Base-by-base conservation (phyloP, 2,888 invertebrate species). In the Antheraea yamamai region DNA sequence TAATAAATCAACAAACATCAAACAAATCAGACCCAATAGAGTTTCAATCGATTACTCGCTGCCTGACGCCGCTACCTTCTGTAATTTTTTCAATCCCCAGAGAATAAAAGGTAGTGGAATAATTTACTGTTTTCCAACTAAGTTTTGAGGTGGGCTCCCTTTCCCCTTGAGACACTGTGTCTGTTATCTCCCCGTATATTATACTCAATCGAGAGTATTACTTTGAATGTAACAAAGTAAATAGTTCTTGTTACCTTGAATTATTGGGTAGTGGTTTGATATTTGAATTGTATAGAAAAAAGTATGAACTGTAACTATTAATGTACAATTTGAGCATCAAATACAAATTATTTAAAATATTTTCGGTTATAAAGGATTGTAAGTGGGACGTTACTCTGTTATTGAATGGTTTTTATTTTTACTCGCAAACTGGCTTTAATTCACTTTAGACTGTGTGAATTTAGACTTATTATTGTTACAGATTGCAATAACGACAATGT, bases 121-220 rank as follows among this genome's bases (percentile, higher is more conserved):
- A 92, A 92, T 92, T 92, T 92, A 92, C 90, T 88, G 89, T 88
- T 89, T 81, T 81, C 86, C 83, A 88, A 89, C 89, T 88, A 88
- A 90, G 89, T 91, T 91, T 89, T 88, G 89, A 90, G 89, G 89
- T 88, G 85, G 88, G 88, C 88, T 76, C 80, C 79, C 74, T 72
- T 51, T 58, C 87, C 89, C 84, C 88, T 68, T 70, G 84, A 85
- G 88, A 51, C 76, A 35, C 52, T 72, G 79, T 79, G 80, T 85
- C 86, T 87, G 85, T 86, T 89, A 87, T 85, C 85, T 84, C 78
- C 79, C 80, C 81, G 79, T 84, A 83, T 79, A 84, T 84, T 87
- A 85, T 80, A 86, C 83, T 81, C 86, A 83, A 86, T 85, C 80
- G 83, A 76, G 77, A 81, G 80, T 79, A 79, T 85, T 83, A 79